Evolutionary conservation across 2,113 vertebrate species (phyloP).

Genomic region (Thinocorus orbignyianus): DNA sequence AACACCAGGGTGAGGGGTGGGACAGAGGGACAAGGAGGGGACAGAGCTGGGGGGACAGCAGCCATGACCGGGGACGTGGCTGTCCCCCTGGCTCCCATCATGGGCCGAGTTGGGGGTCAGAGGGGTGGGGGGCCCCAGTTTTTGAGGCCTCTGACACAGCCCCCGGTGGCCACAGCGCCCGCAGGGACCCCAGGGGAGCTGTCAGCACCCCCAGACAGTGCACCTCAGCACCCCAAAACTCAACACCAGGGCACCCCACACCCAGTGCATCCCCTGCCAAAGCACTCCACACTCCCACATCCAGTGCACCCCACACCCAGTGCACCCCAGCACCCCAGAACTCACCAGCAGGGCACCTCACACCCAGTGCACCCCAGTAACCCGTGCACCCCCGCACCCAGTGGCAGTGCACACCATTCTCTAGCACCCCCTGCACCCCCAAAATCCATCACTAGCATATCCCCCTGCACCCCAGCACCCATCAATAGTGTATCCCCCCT

Average conservation of each 20-base stretch:
- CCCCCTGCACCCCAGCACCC: no score
- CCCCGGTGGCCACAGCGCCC: background rate
- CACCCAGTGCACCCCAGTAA: no score
- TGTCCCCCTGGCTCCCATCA: background rate
- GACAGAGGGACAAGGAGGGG: background rate
- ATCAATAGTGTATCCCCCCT: no score
- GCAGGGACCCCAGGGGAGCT: fast-evolving
- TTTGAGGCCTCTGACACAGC: background rate
- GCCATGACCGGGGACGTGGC: background rate
- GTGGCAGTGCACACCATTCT: no score
- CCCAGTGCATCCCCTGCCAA: no score
- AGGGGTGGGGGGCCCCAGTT: background rate
- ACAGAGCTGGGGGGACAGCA: background rate
- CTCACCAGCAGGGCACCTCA: no score
- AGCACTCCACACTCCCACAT: no score
- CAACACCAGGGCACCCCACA: no score
- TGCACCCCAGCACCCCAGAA: no score
- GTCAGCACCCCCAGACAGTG: background rate
- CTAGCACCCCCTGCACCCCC: no score
- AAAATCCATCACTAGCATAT: no score
- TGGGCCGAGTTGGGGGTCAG: background rate
- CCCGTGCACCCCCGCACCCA: no score
- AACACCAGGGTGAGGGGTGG: background rate
- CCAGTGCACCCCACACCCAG: background rate
- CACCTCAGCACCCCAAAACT: background rate